Base-by-base conservation (phyloP, 1,140 invertebrate species). In the Cydia splendana region DNA sequence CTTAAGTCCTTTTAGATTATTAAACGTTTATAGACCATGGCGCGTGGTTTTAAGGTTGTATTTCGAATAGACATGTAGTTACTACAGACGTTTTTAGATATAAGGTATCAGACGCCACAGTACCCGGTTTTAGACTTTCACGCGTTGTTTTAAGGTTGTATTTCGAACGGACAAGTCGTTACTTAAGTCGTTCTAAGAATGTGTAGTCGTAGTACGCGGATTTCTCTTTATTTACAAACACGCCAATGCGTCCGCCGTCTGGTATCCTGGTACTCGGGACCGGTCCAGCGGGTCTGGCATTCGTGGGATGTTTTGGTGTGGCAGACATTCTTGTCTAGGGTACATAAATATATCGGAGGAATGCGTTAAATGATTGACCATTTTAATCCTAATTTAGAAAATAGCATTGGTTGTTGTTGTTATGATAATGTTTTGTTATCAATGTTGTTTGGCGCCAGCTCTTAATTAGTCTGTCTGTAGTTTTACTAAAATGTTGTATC, bases 211-310 rank as follows among this genome's bases (percentile, higher is more conserved):
- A 67, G 34, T 38, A 38, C n/a, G 67, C n/a, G 67, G 67, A 71
- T 71, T 71, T 71, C 67, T 38, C 67, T 38, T 38, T 38, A 38
- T 71, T 71, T 71, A 71, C 67, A 71, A 71, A 71, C 65, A 69
- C 15, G 30, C 13, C 65, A 34, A 12, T 30, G 65, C 38, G n/a
- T 51, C 45, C n/a, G 24, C 15, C 38, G 67, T 42, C 38, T 71
- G 34, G n/a, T 3, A 5, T 12, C 67, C 67, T 71, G 67, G 67
- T 71, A 71, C 67, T 71, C 10, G 30, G 5, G 34, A 71, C 67
- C 67, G 67, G 67, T 71, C 9, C 34, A 20, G 67, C 67, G 34
- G 28, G 65, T 69, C 30, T 69, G 4, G 42, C 74, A 51, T 53
- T 53, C 34, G n/a, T 75, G 12, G 24, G 57, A 62, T 62, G 9